Percentiles rank a stretch among this genome's conserved stretches.
phyloP scores from a whole-genome alignment of 2,888 invertebrate species.

The Agrilus biguttatus region DNA sequence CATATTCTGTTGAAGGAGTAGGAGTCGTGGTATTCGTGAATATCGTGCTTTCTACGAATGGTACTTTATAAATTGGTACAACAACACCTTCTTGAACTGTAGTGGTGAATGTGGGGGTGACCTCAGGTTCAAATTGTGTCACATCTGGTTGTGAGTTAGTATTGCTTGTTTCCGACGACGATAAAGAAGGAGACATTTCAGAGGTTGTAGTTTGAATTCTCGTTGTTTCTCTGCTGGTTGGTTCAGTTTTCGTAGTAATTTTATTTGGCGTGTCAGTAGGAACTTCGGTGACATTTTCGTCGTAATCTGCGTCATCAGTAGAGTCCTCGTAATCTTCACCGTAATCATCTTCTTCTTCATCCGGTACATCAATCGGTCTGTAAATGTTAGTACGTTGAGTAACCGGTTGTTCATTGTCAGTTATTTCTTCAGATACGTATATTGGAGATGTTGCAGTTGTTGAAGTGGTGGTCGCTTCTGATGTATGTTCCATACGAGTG shows the following conservation, averaged over 20 bases:
- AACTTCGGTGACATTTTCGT: slow-evolving; percentile 27
- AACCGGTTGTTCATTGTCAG: slow-evolving; percentile 3
- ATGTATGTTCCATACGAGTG: no score
- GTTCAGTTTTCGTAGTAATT: slow-evolving; percentile 5
- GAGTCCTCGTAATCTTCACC: slow-evolving; percentile 34
- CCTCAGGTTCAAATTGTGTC: slow-evolving; percentile 8
- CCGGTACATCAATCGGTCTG: slow-evolving; percentile 7
- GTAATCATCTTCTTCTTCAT: slow-evolving; percentile 19
- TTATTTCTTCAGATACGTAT: slow-evolving; percentile 5
- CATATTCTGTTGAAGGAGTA: slow-evolving; percentile 6
- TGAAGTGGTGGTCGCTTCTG: slow-evolving; percentile 2
- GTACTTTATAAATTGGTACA: slow-evolving; percentile 11
- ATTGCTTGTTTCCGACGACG: slow-evolving; percentile 12
- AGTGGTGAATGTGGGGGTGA: slow-evolving; percentile 10
- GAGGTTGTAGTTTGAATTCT: slow-evolving; percentile 5
- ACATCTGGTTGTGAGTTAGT: slow-evolving; percentile 11
- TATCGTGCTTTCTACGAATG: slow-evolving; percentile 10
- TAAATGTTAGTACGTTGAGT: slow-evolving; percentile 5
- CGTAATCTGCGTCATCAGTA: slow-evolving; percentile 24
- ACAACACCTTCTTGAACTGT: slow-evolving; percentile 14
- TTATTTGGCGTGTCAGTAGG: slow-evolving; percentile 9
- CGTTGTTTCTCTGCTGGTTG: slow-evolving; percentile 5
- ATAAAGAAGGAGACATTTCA: slow-evolving; percentile 9
- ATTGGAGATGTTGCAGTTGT: slow-evolving; percentile 1
- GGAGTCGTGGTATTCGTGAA: slow-evolving; percentile 11